Percentiles rank a stretch among this genome's conserved stretches.
phyloP scores from a whole-genome alignment of 2,797 vertebrate genomes.

The Siniperca obscura region DNA sequence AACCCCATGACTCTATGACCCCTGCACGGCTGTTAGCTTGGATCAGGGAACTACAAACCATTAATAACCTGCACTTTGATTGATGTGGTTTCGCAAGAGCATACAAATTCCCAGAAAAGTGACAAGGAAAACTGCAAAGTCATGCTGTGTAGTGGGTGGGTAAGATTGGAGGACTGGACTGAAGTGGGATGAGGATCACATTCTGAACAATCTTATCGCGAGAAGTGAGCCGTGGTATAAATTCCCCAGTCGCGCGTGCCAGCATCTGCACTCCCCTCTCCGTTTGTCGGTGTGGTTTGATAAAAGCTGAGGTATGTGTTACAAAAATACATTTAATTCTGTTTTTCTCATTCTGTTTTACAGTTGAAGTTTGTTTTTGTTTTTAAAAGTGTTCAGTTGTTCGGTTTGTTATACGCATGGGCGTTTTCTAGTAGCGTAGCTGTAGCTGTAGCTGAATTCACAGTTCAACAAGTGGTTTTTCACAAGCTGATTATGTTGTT shows the following conservation, averaged over 20 bases:
- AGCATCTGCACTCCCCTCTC: not conserved
- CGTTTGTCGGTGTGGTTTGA: not conserved
- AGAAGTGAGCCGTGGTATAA: constrained; percentile 73
- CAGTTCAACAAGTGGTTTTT: constrained; percentile 57
- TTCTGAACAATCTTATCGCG: constrained; percentile 70
- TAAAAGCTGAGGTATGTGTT: constrained; percentile 52
- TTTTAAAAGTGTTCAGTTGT: not conserved
- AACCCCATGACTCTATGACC: constrained; percentile 39
- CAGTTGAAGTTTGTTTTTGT: not conserved
- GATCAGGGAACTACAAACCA: not conserved
- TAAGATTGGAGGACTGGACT: not conserved
- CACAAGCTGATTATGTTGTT: not conserved
- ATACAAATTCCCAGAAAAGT: not conserved
- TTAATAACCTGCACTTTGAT: not conserved
- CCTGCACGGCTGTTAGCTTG: not conserved
- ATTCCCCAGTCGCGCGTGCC: not conserved
- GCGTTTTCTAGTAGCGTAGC: not conserved
- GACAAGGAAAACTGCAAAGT: constrained; percentile 81
- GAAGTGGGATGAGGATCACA: constrained; percentile 33
- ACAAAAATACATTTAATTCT: not conserved
- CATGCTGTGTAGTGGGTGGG: constrained; percentile 71
- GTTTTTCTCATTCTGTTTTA: fast-evolving
- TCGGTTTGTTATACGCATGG: not conserved
- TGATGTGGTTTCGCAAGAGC: constrained; percentile 19
- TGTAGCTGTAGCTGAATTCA: not conserved